Base-by-base conservation (phyloP, 1,140 invertebrate genomes). In the Drosophila biarmipes region DNA sequence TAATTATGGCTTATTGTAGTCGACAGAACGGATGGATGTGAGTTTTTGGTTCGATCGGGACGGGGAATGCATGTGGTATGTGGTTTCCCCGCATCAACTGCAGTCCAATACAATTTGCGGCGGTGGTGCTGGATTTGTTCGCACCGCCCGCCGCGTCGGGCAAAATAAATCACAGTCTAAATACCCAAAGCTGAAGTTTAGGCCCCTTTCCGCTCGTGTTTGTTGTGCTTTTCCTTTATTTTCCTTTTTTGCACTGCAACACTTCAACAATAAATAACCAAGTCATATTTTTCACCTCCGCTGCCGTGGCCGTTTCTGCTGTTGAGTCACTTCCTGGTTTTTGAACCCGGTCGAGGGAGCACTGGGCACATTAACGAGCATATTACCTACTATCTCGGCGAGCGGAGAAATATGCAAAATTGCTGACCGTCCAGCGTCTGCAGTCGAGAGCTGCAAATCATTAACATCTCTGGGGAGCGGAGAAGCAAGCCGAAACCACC, bases 211-310 rank as follows among this genome's bases (percentile, higher is more conserved):
- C 57, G 56, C 52, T 67, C 57, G 48, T 58, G 51, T 61, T 64
- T 63, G 19, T 19, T 48, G 46, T 62, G 48, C 21, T 24, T n/a
- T 66, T 27, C 27, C 54, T 57, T 29, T 53, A 62, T 42, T 57
- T 59, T 37, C 7, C 8, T 49, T 66, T 84, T 85, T 87, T 82
- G 81, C 81, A 86, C 78, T 86, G 81, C 82, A 87, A 86, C 82
- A 86, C 81, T 89, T 89, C 84, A 87, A 87, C 82, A 89, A 87
- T 87, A 87, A 87, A 87, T 87, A 87, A 87, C 82, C 84, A 87
- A 87, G 84, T 87, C 82, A 87, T 87, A 87, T 89, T 87, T 87
- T 87, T 86, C 81, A 86, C 81, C 81, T 87, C 74, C 66, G 61
- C 69, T 78, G 64, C 58, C 48, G 69, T 46, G 64, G 59, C 19